Evolutionary conservation across 2,888 invertebrate species (phyloP).

Genomic region (Linhomoeus sp.): DNA sequence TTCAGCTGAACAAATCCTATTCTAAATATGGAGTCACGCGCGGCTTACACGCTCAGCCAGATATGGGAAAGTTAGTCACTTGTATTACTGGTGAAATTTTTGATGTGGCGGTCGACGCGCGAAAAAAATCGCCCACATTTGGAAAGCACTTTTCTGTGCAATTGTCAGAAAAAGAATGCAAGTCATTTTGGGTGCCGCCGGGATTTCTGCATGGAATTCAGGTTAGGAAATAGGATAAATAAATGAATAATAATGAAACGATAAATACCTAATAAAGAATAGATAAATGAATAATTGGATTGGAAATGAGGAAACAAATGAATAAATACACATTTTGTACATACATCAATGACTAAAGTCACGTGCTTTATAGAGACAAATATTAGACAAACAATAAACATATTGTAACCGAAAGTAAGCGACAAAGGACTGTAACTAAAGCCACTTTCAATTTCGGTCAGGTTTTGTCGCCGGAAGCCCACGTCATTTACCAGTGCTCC

Average conservation of each 20-base stretch:
- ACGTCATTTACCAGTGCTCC: conserved; percentile 25
- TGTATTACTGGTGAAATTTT: conserved; percentile 20
- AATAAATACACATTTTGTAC: too few species aligned
- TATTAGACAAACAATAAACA: neutral
- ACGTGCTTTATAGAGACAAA: too few species aligned
- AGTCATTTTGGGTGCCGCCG: conserved; percentile 23
- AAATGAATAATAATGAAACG: too few species aligned
- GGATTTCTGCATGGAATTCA: conserved; percentile 26
- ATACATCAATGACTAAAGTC: too few species aligned
- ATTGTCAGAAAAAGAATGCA: conserved; percentile 17
- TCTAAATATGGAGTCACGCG: conserved; percentile 22
- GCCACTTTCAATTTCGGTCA: neutral
- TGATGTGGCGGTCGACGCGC: conserved; percentile 24
- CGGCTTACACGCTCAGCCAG: conserved; percentile 24
- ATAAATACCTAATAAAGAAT: too few species aligned
- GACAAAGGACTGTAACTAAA: neutral
- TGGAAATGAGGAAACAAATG: too few species aligned
- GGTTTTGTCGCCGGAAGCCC: conserved; percentile 16
- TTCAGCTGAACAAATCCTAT: conserved; percentile 25
- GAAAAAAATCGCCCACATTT: conserved; percentile 20
- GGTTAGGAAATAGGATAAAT: conserved; percentile 8
- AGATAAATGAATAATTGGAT: too few species aligned
- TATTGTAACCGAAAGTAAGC: neutral
- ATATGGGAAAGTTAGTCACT: conserved; percentile 25
- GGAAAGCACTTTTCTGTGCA: conserved; percentile 23